Conservation (phyloP, 2,797 vertebrate species). For the Perodicticus potto region DNA sequence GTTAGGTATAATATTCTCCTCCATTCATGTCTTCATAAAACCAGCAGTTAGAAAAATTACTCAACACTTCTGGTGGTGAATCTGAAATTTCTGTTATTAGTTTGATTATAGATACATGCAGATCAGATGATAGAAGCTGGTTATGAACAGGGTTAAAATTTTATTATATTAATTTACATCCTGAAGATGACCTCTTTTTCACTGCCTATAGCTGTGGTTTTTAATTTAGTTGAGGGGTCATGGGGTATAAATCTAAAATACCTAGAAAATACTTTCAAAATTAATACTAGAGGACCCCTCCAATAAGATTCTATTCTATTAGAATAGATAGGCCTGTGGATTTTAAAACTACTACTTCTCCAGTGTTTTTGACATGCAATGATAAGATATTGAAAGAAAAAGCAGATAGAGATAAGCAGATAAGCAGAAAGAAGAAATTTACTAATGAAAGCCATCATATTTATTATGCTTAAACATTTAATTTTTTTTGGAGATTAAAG, state of each 20-base stretch:
- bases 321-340: not conserved
- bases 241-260: not conserved
- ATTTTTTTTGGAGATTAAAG: not conserved
- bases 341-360: constrained; percentile 5
- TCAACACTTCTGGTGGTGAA: not conserved
- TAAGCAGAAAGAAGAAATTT: constrained; percentile 13
- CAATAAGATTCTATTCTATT: not conserved
- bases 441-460: not conserved
- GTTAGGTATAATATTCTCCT: not conserved
- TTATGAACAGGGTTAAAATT: not conserved
- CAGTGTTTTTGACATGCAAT: not conserved
- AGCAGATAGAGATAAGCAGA: not conserved
- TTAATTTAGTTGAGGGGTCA: not conserved
- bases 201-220: not conserved
- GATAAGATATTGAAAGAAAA: not conserved
- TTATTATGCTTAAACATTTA: constrained; percentile 2
- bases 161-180: not conserved
- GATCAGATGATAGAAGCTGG: not conserved
- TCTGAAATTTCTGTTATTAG: not conserved
- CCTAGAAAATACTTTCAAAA: not conserved
- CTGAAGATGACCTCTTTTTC: not conserved
- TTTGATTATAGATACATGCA: not conserved
- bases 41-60: not conserved
- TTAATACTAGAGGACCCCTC: not conserved
- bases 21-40: constrained; percentile 19